Base-by-base conservation (phyloP, 2,888 invertebrate species). In the Euzetes globulus region DNA sequence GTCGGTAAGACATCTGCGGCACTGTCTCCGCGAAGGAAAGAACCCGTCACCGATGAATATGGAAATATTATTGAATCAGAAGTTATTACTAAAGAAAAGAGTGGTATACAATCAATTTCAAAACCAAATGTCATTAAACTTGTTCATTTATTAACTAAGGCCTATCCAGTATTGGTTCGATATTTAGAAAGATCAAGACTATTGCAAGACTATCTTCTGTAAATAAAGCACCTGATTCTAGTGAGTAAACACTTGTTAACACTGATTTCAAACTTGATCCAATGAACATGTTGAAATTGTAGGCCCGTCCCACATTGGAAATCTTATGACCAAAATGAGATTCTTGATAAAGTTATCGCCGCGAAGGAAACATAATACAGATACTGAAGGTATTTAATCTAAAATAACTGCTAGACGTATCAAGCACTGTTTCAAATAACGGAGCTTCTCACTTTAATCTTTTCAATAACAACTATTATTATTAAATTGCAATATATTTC, bases 151-250 rank as follows among this genome's bases (percentile, higher is more conserved):
- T 33, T 33, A 6, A 27, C 22, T 27, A 3, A 58, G 58, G 3
- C 3, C 27, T 9, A 25, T 29, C 60, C 5, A 33, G 25, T 3
- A 29, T 60, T 29, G 60, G 60, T 3, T 60, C 60, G 5, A 29
- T 60, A 29, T 68, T 68, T 45, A 68, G 68, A 13, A 68, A 45
- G 45, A 68, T 68, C 68, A 68, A 68, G 19, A 41, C 45, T 3
- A 37, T 68, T 33, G 22, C 41, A 2, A n/a, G 68, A 41, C 45
- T 68, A 3, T 68, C 68, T 0, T 68, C 68, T 17, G 15, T 33
- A 41, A 19, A 37, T 11, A 68, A 45, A 41, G 29, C 41, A 41
- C 68, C 68, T 25, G 68, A 68, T 22, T 17, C 68, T 22, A 68
- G 68, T 68, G 9, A 22, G 6, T 41, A 17, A n/a, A 27, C n/a